Evolutionary conservation across 1,140 invertebrate genomes (phyloP), one percentile per base, ranked within the genome.

Genomic region (Tetranychus urticae): DNA sequence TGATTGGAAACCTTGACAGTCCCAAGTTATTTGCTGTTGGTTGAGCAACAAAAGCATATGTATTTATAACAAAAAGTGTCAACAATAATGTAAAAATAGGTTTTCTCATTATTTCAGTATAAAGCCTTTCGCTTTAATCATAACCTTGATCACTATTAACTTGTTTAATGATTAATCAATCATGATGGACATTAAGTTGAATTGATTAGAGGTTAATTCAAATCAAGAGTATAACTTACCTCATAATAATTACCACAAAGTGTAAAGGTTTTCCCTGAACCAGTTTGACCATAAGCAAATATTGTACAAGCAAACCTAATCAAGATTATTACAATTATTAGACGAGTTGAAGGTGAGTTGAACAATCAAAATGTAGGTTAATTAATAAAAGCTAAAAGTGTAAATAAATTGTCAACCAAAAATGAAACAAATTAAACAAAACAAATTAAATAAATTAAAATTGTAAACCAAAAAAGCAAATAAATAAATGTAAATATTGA

Each of bases 201-300:
- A 52, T 23, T 52, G 14, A 52, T 52, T 33, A 52, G 39, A 42
- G 10, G 2, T 56, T 8, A 36, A 5, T 2, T 4, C 33, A 37
- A 6, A 56, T 36, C 3, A 5, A 1, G 8, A 52, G 6, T 2
- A 2, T 23, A 2, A 68, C 72, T 71, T 75, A 64, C 60, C 63
- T 64, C 48, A 50, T 62, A 64, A 48, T 36, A 62, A 47, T 64
- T 64, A 59, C 90, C 90, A 0, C 89, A 92, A 54, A 97, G 79
- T 0, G 90, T 92, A 70, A 90, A 88, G 0, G 91, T 96, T 75
- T 97, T 97, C 12, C 91, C 91, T 68, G 86, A 89, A 33, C 91
- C 91, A 0, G 91, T 97, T 74, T 97, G 91, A 50, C 92, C 92
- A 73, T 97, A 97, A 68, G 92, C 94, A 71, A 92, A 87, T 10